Conservation (phyloP, 2,113 vertebrate species). For the Percina caprodes region DNA sequence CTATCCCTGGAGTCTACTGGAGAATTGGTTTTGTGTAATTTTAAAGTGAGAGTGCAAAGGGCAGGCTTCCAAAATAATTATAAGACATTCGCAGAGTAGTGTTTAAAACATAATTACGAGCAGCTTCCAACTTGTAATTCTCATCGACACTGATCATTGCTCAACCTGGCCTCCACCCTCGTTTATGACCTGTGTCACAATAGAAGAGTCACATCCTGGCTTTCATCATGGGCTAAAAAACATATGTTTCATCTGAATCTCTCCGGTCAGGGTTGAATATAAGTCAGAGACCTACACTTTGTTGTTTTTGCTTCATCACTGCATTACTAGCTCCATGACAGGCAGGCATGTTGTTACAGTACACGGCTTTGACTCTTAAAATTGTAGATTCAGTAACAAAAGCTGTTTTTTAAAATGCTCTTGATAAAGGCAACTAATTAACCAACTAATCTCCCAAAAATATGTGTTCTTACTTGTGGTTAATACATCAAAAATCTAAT, state of each 20-base stretch:
- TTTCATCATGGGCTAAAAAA: neutral
- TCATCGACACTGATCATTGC: neutral
- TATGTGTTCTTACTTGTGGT: neutral
- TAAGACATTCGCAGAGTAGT: neutral
- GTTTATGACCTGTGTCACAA: neutral
- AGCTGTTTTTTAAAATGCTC: neutral
- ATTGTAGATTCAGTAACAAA: neutral
- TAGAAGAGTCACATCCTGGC: neutral
- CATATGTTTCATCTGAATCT: neutral
- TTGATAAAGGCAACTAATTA: neutral
- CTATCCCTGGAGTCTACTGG: neutral
- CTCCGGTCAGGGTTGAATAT: neutral
- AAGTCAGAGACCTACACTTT: neutral
- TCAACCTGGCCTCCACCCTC: constrained; percentile 4
- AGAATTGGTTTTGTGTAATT: constrained; percentile 3
- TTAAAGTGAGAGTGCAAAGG: constrained; percentile 8
- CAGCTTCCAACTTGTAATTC: neutral
- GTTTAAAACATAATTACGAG: neutral
- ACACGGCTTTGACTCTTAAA: neutral
- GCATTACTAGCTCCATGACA: neutral
- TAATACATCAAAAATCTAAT: neutral
- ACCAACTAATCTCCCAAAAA: neutral
- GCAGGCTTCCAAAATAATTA: constrained; percentile 37
- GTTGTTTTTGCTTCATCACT: neutral
- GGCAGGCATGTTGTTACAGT: neutral